phyloP scores from a whole-genome alignment of 2,888 invertebrate species.

The Lymantria monacha region DNA sequence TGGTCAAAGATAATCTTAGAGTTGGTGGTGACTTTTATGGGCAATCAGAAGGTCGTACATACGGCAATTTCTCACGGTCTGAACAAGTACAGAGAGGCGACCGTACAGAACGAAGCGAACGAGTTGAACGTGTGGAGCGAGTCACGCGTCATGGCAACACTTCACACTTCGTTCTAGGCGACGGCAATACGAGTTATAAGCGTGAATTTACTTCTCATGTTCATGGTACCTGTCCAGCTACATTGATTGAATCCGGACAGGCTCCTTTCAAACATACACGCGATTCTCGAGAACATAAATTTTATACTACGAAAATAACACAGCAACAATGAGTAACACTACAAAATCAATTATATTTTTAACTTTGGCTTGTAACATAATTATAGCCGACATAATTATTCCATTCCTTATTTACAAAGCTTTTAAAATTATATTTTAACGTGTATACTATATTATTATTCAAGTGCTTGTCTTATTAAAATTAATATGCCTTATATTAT shows the following conservation, averaged over 20 bases:
- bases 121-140: slow-evolving; percentile 83
- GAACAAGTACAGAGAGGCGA: slow-evolving; percentile 67
- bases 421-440: slow-evolving; percentile 35
- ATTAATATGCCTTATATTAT: slow-evolving; percentile 56
- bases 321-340: slow-evolving; percentile 44
- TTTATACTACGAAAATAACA: slow-evolving; percentile 87
- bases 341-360: background rate
- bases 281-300: slow-evolving; percentile 92
- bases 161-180: slow-evolving; percentile 90
- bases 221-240: slow-evolving; percentile 91
- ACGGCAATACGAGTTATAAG: slow-evolving; percentile 86
- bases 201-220: slow-evolving; percentile 88
- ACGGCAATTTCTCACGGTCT: slow-evolving; percentile 85
- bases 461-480: slow-evolving; percentile 55
- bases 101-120: slow-evolving; percentile 73
- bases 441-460: background rate
- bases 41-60: slow-evolving; percentile 86
- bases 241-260: slow-evolving; percentile 87
- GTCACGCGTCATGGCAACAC: slow-evolving; percentile 85
- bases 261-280: slow-evolving; percentile 92
- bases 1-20: slow-evolving; percentile 85
- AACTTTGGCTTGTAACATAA: slow-evolving; percentile 14
- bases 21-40: slow-evolving; percentile 89
- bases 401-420: slow-evolving; percentile 53
- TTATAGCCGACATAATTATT: slow-evolving; percentile 12